Conservation (phyloP, 2,113 vertebrate species). For the Ptychochromis oligacanthus region DNA sequence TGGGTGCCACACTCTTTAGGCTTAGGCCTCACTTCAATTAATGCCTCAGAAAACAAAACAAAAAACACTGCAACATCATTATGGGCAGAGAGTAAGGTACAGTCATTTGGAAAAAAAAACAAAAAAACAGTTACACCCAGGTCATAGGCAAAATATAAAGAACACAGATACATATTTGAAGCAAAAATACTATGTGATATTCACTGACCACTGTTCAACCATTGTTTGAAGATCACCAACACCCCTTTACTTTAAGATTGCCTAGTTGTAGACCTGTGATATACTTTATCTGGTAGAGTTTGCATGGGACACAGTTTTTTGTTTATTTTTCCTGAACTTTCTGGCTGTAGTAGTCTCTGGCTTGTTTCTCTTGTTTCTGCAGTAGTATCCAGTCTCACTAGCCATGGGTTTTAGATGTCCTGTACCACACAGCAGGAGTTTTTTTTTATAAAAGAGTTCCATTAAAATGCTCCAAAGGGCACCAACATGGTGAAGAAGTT, state of each 20-base stretch:
- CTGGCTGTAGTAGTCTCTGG: background rate
- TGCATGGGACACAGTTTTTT: background rate
- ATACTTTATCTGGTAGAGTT: background rate
- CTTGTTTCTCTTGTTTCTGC: background rate
- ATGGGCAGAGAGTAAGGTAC: background rate
- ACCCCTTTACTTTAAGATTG: background rate
- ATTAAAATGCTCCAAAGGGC: background rate
- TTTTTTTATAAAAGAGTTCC: background rate
- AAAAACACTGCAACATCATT: background rate
- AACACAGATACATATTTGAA: background rate
- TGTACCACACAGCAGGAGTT: background rate
- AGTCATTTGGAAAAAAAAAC: background rate
- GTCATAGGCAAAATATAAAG: background rate
- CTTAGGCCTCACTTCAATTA: constrained; percentile 5
- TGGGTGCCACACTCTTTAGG: background rate
- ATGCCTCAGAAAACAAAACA: background rate
- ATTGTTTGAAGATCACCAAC: background rate
- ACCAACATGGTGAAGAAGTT: background rate
- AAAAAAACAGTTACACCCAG: background rate
- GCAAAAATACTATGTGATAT: background rate
- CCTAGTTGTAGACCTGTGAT: background rate
- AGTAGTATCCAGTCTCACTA: too few species aligned
- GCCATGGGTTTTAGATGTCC: too few species aligned
- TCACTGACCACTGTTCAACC: background rate
- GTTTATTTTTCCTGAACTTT: background rate